Percentiles rank a stretch among this genome's conserved stretches.
Conservation (phyloP, 2,797 vertebrate species). For the Champsocephalus esox region DNA sequence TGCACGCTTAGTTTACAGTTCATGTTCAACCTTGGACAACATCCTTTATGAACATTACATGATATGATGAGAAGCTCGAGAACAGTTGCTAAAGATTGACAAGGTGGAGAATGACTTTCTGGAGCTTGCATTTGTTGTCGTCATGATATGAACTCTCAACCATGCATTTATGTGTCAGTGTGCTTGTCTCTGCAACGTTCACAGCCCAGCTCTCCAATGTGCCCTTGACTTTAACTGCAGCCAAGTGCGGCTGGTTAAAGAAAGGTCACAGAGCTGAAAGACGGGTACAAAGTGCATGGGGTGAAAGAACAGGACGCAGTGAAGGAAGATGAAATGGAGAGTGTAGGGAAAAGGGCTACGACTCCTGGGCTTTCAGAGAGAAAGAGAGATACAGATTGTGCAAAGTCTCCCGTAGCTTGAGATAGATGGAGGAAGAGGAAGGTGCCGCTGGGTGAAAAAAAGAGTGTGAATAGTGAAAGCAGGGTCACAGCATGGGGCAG, state of each 20-base stretch:
- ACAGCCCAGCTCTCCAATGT: not conserved
- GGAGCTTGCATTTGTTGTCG: not conserved
- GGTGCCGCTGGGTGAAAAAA: conserved; percentile 48
- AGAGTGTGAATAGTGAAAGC: conserved; percentile 60
- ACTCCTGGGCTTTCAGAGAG: conserved; percentile 33
- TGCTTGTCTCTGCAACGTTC: conserved; percentile 10
- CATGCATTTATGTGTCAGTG: not conserved
- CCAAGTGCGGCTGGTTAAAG: conserved; percentile 42
- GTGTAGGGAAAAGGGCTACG: conserved; percentile 22
- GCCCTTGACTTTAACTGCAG: conserved; percentile 12
- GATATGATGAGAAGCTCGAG: not conserved
- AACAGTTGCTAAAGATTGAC: not conserved
- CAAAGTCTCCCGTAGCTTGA: conserved; percentile 8
- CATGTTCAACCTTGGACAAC: not conserved
- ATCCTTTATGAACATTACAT: not conserved
- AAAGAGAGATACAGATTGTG: conserved; percentile 14
- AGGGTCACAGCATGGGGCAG: conserved; percentile 61
- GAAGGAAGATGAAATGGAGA: conserved; percentile 43
- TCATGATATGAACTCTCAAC: not conserved
- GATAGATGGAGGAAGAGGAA: conserved; percentile 31
- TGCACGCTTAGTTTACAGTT: not conserved
- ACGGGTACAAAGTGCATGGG: conserved; percentile 22
- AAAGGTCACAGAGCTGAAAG: conserved; percentile 19
- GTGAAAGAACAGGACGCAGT: conserved; percentile 22
- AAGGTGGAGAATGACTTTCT: not conserved